Base-by-base conservation (phyloP, 2,113 vertebrate genomes). In the Entomyzon cyanotis region DNA sequence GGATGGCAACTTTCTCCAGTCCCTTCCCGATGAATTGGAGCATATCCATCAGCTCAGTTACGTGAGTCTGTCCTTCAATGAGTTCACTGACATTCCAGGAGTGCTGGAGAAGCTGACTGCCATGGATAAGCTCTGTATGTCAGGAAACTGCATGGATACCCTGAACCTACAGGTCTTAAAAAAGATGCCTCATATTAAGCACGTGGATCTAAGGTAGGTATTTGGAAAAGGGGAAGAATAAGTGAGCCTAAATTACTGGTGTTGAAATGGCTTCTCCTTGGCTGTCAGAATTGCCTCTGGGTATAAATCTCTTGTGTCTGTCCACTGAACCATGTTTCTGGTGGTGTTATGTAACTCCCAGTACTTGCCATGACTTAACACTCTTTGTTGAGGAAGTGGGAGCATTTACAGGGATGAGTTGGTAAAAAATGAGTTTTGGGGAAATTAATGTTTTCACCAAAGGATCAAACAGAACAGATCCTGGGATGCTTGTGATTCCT, bases 121-220 rank as follows among this genome's bases (percentile, higher is more conserved):
- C 75, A 97, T 99, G 98, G 99, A 99, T 95, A 99, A 99, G 84
- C 98, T 99, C 41, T 99, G 99, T 87, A 99, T 99, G 99, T 98
- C 99, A 8, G 99, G 99, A 80, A 99, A 99, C 96, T 98, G 98
- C 95, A 69, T 99, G 68, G 98, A 98, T 63, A 98, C 95, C 7
- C 98, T 99, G 67, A 95, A 94, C 52, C 97, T 99, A 28, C 98
- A 99, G 94, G 97, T 97, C 47, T 98, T 99, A 91, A 97, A 94
- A 83, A 97, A 97, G 81, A 98, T 99, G 97, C 98, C 99, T 78
- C 98, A 98, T 46, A 97, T 99, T 95, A 99, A 99, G 94, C 99
- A 99, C 30, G 97, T 99, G 47, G 99, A 99, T 93, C 97, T 99
- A 62, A 98, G 99, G 99, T 99, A 95, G 70, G 73, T 76, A 18